Evolutionary conservation across 2,113 vertebrate genomes (phyloP).

Genomic region (Cyanistes caeruleus): DNA sequence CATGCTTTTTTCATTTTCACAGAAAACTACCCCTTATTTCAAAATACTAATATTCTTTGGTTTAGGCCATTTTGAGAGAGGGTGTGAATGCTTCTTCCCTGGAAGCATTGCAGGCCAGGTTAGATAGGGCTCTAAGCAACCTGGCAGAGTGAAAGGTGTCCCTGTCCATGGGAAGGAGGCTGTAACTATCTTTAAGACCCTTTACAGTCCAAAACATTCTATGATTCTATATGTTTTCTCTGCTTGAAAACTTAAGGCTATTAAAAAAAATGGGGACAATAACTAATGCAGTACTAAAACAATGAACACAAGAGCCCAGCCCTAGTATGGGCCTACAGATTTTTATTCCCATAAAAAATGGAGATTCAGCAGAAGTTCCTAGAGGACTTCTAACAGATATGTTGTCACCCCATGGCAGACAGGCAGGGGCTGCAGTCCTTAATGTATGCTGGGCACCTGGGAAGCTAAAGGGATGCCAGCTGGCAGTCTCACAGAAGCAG

Average conservation of each 20-base stretch:
- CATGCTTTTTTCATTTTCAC: not conserved
- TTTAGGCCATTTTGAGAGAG: not conserved
- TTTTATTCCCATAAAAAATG: not conserved
- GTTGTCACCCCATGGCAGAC: not conserved
- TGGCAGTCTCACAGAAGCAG: rapidly evolving
- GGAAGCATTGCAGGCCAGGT: not conserved
- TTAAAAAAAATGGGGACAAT: not conserved
- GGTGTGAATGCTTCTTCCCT: not conserved
- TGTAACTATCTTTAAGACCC: not conserved
- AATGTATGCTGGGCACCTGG: rapidly evolving
- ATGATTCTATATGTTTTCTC: not conserved
- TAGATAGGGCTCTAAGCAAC: not conserved
- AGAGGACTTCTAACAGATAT: not conserved
- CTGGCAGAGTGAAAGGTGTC: not conserved
- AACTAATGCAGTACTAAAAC: not conserved
- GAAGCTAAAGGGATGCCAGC: not conserved
- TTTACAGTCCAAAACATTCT: not conserved
- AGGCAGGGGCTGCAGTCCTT: not conserved
- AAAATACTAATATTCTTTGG: not conserved
- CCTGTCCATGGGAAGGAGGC: not conserved
- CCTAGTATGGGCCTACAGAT: rapidly evolving
- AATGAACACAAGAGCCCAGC: not conserved
- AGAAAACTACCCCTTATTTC: not conserved
- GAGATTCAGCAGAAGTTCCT: not conserved
- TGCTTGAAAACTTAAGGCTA: not conserved